Evolutionary conservation across 2,888 invertebrate genomes (phyloP).

Genomic region (Cryptus viduatorius): DNA sequence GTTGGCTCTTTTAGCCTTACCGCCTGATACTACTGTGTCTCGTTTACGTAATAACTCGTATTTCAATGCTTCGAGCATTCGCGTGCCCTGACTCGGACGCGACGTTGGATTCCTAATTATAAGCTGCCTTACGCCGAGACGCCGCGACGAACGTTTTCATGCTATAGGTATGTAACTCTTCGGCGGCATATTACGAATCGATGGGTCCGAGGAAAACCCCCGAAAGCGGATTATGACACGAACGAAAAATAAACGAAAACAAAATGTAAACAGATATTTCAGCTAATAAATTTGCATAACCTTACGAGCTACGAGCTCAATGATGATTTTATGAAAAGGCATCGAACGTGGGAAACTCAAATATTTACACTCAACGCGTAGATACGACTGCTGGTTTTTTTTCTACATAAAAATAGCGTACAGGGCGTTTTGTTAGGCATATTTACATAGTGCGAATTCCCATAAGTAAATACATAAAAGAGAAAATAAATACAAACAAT

Average conservation of each 20-base stretch:
- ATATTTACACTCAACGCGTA: no score
- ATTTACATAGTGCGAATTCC: no score
- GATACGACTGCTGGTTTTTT: no score
- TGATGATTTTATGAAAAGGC: no score
- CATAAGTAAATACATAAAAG: no score
- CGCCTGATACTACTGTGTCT: constrained; percentile 41
- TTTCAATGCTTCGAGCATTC: constrained; percentile 15
- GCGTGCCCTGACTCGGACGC: constrained; percentile 15
- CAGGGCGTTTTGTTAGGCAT: no score
- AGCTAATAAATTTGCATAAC: no score
- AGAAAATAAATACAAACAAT: no score
- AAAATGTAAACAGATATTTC: background rate
- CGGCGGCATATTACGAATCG: background rate
- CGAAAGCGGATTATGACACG: background rate
- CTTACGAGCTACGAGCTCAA: no score
- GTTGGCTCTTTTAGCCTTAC: constrained; percentile 5
- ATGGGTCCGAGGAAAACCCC: background rate
- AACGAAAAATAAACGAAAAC: background rate
- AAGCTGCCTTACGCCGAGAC: constrained; percentile 49
- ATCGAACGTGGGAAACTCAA: no score
- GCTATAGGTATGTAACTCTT: background rate
- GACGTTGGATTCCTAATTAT: constrained; percentile 64
- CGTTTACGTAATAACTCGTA: constrained; percentile 58
- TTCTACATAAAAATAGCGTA: no score
- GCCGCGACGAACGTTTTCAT: constrained; percentile 4